Evolutionary conservation across 2,888 invertebrate genomes (phyloP).

Genomic region (Drosophila buzzatii): DNA sequence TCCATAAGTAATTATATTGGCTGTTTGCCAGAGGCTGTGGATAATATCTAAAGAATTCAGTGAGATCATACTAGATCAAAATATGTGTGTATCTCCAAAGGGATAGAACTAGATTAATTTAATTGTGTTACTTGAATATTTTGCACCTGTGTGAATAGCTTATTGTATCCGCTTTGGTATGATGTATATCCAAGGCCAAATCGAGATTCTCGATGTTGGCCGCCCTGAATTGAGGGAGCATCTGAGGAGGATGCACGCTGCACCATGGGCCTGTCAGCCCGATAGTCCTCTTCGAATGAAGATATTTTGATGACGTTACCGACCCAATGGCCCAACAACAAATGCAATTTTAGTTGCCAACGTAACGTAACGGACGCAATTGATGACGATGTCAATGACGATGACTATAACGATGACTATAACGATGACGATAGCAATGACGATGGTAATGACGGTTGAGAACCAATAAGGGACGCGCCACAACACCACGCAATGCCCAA

Average conservation of each 20-base stretch:
- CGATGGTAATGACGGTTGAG: constrained; percentile 17
- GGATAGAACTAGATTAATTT: neutral
- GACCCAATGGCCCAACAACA: constrained; percentile 69
- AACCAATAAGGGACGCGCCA: constrained; percentile 7
- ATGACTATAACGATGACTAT: constrained; percentile 9
- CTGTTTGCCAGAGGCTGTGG: constrained; percentile 44
- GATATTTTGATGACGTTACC: constrained; percentile 84
- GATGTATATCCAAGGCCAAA: constrained; percentile 85
- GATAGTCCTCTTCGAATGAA: constrained; percentile 85
- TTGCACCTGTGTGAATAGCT: constrained; percentile 85
- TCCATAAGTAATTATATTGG: constrained; percentile 36
- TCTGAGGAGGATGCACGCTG: constrained; percentile 85
- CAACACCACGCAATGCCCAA: neutral
- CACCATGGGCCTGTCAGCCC: constrained; percentile 86
- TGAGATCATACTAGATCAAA: constrained; percentile 18
- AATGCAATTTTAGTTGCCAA: constrained; percentile 40
- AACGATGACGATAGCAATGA: constrained; percentile 8
- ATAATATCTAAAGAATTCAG: constrained; percentile 6
- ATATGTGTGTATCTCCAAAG: constrained; percentile 7
- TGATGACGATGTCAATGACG: constrained; percentile 19
- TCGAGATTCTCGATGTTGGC: constrained; percentile 85
- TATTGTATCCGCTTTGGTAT: constrained; percentile 85
- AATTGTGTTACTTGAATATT: neutral
- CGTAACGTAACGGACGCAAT: constrained; percentile 25
- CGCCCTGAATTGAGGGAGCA: constrained; percentile 85